Conservation (phyloP, 2,888 invertebrate genomes). For the Eustalomyia histrio region DNA sequence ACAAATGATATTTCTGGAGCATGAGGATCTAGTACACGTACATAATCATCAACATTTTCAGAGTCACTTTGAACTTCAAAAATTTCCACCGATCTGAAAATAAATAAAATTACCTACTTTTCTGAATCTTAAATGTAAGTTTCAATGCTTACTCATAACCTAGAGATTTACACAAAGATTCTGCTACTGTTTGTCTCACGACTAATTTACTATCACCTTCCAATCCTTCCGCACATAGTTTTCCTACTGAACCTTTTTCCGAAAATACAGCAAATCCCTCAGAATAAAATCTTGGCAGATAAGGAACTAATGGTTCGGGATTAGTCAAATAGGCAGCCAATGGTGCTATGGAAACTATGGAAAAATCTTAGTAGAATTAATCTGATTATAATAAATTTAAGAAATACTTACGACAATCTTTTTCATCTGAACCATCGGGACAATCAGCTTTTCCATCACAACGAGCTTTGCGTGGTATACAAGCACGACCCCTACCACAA, state of each 20-base stretch:
- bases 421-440: slow-evolving; percentile 92
- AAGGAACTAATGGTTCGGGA: slow-evolving; percentile 84
- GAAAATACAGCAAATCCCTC: slow-evolving; percentile 92
- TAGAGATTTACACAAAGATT: slow-evolving; percentile 88
- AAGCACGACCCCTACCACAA: slow-evolving; percentile 88
- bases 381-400: background rate
- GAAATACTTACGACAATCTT: slow-evolving; percentile 87
- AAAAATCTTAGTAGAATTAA: slow-evolving; percentile 59
- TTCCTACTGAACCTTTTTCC: slow-evolving; percentile 89
- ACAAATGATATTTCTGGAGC: slow-evolving; percentile 91
- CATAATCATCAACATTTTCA: slow-evolving; percentile 84
- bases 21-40: slow-evolving; percentile 89
- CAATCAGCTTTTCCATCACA: slow-evolving; percentile 93
- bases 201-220: slow-evolving; percentile 82
- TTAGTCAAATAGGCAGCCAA: slow-evolving; percentile 84
- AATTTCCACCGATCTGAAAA: slow-evolving; percentile 84
- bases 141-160: slow-evolving; percentile 85
- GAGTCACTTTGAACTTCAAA: slow-evolving; percentile 85
- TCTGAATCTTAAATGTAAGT: too few relatives aligned
- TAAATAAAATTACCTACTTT: background rate
- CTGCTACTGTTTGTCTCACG: slow-evolving; percentile 84
- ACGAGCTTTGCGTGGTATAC: slow-evolving; percentile 85
- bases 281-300: slow-evolving; percentile 85
- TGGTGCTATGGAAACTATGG: slow-evolving; percentile 87
- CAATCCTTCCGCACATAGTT: slow-evolving; percentile 89